These are phyloP conservation scores for Chelonus formosanus DNA, from an alignment of 2,888 invertebrate species.

Conservation along the genomic window DNA sequence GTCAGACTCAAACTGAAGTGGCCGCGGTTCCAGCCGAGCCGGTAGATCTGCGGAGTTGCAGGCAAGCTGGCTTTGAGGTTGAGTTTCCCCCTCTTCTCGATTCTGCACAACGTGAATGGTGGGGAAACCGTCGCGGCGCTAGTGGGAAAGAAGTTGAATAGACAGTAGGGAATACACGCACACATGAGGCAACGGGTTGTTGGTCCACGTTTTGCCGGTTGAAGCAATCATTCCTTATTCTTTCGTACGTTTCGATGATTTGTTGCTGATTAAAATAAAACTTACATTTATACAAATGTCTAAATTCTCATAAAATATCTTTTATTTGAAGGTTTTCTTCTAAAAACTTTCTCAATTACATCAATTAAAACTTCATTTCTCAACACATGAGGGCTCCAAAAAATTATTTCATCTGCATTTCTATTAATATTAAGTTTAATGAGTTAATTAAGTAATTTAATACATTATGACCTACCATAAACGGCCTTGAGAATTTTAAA, in stretches of 20 bases:
- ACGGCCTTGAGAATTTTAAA: too few relatives aligned
- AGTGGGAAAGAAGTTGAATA: conserved; percentile 1
- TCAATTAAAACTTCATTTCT: too few relatives aligned
- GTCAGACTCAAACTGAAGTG: conserved; percentile 61
- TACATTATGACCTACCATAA: too few relatives aligned
- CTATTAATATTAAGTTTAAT: too few relatives aligned
- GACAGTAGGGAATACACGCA: not conserved
- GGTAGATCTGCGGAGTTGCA: conserved; percentile 47
- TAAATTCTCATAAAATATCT: not conserved
- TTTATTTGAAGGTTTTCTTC: too few relatives aligned
- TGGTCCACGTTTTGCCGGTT: too few relatives aligned
- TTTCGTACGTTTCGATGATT: conserved; percentile 5
- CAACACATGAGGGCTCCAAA: too few relatives aligned
- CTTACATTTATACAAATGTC: not conserved
- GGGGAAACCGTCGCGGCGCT: conserved; percentile 23
- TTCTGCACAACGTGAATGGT: conserved; percentile 4
- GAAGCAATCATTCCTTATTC: too few relatives aligned
- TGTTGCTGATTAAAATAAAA: conserved; percentile 11
- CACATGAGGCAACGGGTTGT: not conserved
- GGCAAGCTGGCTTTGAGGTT: conserved; percentile 41
- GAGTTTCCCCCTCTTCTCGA: not conserved
- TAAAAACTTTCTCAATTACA: too few relatives aligned
- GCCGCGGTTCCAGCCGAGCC: conserved; percentile 47
- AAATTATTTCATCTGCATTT: too few relatives aligned
- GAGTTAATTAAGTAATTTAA: too few relatives aligned